Evolutionary conservation across 2,888 invertebrate species (phyloP).

Genomic region (Siphonodentalium dalli): DNA sequence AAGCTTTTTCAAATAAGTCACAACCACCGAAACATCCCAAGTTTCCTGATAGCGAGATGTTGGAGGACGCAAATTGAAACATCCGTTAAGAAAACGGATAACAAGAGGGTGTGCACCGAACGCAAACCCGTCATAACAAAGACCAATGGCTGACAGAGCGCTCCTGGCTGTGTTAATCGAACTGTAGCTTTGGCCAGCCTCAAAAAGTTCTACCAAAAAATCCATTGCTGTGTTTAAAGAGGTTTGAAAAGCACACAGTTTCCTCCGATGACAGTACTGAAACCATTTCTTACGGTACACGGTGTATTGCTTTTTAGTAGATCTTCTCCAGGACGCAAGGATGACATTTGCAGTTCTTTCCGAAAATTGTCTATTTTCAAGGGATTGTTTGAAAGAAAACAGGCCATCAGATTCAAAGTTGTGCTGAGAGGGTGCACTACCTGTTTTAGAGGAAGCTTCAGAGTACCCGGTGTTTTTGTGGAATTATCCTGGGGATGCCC

Average conservation of each 20-base stretch:
- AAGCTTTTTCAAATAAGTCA: slow-evolving; percentile 9
- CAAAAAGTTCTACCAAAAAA: slow-evolving; percentile 9
- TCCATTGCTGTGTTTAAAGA: slow-evolving; percentile 4
- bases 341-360: slow-evolving; percentile 12
- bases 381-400: slow-evolving; percentile 5
- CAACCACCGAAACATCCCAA: slow-evolving; percentile 17
- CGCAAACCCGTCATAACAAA: no score
- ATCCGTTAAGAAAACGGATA: no score
- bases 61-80: no score
- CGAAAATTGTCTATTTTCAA: slow-evolving; percentile 2
- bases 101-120: no score
- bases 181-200: no score
- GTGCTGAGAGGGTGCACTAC: neutral
- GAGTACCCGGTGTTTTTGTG: slow-evolving; percentile 1
- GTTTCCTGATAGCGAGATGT: slow-evolving; percentile 1
- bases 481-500: slow-evolving; percentile 15
- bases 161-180: no score
- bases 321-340: slow-evolving; percentile 25
- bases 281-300: slow-evolving; percentile 29
- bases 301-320: slow-evolving; percentile 26
- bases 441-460: no score
- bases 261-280: slow-evolving; percentile 22
- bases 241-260: slow-evolving; percentile 15
- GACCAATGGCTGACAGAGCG: no score
- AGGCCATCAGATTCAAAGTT: slow-evolving; percentile 4